Evolutionary conservation across 2,888 invertebrate species (phyloP).

Genomic region (Agonopterix subpropinquella): DNA sequence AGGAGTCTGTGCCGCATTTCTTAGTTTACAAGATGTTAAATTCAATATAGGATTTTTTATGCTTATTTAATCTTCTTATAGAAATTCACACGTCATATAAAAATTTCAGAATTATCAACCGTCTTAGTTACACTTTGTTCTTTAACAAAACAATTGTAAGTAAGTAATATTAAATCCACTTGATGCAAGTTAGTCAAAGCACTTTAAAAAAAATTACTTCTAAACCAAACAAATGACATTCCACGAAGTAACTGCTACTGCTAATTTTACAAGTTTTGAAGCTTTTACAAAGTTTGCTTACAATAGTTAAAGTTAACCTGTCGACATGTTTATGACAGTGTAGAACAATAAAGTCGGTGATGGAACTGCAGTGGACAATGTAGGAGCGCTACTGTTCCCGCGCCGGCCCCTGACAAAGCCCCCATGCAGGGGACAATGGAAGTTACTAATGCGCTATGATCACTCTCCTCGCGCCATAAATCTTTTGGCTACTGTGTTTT

Average conservation of each 20-base stretch:
- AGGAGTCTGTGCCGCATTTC: too few species aligned
- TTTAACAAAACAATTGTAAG: too few species aligned
- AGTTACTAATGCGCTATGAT: slow-evolving; percentile 71
- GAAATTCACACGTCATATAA: too few species aligned
- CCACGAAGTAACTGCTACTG: slow-evolving; percentile 16
- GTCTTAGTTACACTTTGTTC: too few species aligned
- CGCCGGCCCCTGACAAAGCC: slow-evolving; percentile 39
- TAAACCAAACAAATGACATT: slow-evolving; percentile 15
- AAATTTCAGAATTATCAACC: too few species aligned
- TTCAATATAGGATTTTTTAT: too few species aligned
- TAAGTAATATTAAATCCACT: not conserved
- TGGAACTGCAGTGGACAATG: slow-evolving; percentile 15
- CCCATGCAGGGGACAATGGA: slow-evolving; percentile 61
- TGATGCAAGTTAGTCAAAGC: not conserved
- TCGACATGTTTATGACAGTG: slow-evolving; percentile 63
- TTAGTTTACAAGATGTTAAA: too few species aligned
- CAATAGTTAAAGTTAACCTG: slow-evolving; percentile 36
- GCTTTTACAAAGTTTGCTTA: slow-evolving; percentile 1
- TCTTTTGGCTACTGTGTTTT: slow-evolving; percentile 51
- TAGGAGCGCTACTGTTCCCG: slow-evolving; percentile 34
- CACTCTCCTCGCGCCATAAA: slow-evolving; percentile 61
- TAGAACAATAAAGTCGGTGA: slow-evolving; percentile 48
- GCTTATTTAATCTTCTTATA: too few species aligned
- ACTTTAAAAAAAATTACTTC: not conserved
- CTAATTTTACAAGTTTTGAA: slow-evolving; percentile 16